Evolutionary conservation across 2,797 vertebrate genomes (phyloP).

Genomic region (Acropternis orthonyx): DNA sequence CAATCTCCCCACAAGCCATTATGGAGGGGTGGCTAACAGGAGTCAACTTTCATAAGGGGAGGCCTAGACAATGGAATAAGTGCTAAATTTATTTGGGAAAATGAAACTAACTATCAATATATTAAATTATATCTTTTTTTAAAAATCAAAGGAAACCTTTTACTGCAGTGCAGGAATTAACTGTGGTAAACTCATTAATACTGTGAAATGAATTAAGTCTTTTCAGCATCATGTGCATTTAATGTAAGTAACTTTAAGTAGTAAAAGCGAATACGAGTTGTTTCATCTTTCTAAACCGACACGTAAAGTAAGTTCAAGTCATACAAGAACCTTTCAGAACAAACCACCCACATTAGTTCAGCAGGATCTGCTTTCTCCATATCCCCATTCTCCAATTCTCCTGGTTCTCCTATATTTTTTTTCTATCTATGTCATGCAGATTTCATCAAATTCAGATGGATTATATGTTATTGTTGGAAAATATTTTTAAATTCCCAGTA

Average conservation of each 20-base stretch:
- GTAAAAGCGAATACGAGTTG: neutral
- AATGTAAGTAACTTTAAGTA: neutral
- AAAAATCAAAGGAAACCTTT: neutral
- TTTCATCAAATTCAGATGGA: neutral
- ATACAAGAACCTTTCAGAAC: neutral
- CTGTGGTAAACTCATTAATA: neutral
- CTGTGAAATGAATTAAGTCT: neutral
- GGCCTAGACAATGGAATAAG: constrained; percentile 13
- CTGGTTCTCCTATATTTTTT: neutral
- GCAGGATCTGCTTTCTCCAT: neutral
- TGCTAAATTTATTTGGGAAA: constrained; percentile 41
- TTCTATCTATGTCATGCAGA: neutral
- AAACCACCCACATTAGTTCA: no score
- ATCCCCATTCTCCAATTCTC: neutral
- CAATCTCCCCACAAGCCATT: constrained; percentile 82
- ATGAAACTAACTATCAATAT: neutral
- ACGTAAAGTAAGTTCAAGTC: neutral
- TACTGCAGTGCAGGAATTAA: neutral
- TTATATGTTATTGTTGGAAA: neutral
- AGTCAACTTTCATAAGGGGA: constrained; percentile 54
- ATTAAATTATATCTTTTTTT: neutral
- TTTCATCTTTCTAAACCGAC: neutral
- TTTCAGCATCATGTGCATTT: neutral
- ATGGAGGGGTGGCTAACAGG: constrained; percentile 52
- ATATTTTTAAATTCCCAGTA: neutral